phyloP scores from a whole-genome alignment of 2,797 vertebrate genomes.

The Amphiprion clarkii region DNA sequence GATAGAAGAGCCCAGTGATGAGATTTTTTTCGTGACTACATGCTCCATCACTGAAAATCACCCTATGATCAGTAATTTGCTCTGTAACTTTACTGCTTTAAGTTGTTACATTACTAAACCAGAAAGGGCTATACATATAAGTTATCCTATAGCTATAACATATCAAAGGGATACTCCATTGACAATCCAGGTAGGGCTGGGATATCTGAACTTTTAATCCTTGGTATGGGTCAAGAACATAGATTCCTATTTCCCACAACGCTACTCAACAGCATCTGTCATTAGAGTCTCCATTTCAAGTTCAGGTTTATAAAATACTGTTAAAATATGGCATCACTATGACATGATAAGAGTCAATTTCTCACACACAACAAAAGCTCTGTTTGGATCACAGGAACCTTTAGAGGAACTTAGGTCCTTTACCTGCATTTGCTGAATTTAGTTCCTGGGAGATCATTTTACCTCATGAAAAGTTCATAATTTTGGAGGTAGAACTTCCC shows the following conservation, averaged over 20 bases:
- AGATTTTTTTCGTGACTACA: slow-evolving; percentile 23
- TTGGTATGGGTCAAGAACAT: too few relatives aligned
- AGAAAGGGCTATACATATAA: not conserved
- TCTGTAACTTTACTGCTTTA: not conserved
- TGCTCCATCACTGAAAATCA: slow-evolving; percentile 33
- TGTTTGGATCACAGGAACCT: not conserved
- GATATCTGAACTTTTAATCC: too few relatives aligned
- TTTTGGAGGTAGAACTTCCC: not conserved
- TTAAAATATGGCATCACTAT: too few relatives aligned
- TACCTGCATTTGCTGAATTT: not conserved
- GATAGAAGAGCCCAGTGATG: slow-evolving; percentile 34
- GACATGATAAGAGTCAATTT: too few relatives aligned
- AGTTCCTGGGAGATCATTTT: not conserved
- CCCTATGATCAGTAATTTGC: slow-evolving; percentile 8
- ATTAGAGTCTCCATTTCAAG: too few relatives aligned
- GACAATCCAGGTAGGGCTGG: too few relatives aligned
- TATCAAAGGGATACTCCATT: not conserved
- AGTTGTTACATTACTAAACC: not conserved
- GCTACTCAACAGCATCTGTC: not conserved
- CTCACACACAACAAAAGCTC: too few relatives aligned
- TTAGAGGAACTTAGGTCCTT: not conserved
- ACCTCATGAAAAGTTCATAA: too few relatives aligned
- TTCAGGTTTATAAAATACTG: too few relatives aligned
- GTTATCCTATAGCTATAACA: not conserved
- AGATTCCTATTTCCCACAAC: not conserved